These are phyloP conservation scores for Leptodactylus fuscus DNA, from an alignment of 2,113 vertebrate genomes.

Conservation along the genomic window DNA sequence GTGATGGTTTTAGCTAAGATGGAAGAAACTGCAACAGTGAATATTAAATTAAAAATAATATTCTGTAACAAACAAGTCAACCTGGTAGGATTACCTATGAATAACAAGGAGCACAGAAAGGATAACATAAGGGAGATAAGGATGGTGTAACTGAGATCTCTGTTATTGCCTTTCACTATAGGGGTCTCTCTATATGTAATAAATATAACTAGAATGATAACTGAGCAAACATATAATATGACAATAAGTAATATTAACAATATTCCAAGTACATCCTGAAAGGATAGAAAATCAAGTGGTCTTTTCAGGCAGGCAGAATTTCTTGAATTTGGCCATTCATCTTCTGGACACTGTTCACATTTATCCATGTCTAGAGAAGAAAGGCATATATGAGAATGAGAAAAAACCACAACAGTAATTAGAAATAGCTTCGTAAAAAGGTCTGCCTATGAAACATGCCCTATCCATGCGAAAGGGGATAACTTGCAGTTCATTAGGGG, in stretches of 20 bases:
- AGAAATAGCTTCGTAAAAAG: no score
- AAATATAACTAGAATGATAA: slow-evolving; percentile 62
- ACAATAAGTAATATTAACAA: slow-evolving; percentile 62
- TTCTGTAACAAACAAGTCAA: slow-evolving; percentile 64
- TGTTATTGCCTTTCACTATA: slow-evolving; percentile 69
- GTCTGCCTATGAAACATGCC: no score
- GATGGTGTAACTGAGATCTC: slow-evolving; percentile 72
- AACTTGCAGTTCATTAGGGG: no score
- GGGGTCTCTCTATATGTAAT: slow-evolving; percentile 62
- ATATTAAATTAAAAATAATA: slow-evolving; percentile 63
- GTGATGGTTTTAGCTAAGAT: slow-evolving; percentile 65
- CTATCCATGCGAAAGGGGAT: no score
- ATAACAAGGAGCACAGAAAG: slow-evolving; percentile 72
- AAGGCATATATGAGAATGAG: neutral
- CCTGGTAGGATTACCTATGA: slow-evolving; percentile 69
- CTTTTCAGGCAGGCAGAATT: slow-evolving; percentile 46
- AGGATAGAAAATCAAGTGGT: slow-evolving; percentile 72
- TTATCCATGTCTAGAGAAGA: slow-evolving; percentile 70
- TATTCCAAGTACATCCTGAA: slow-evolving; percentile 71
- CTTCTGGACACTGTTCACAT: slow-evolving; percentile 63
- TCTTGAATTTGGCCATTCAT: slow-evolving; percentile 62
- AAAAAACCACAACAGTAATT: no score
- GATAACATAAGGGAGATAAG: slow-evolving; percentile 71
- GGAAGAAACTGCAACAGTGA: slow-evolving; percentile 64
- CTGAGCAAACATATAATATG: slow-evolving; percentile 48